Conservation (phyloP, 2,888 invertebrate species). For the Noctua fimbriata region DNA sequence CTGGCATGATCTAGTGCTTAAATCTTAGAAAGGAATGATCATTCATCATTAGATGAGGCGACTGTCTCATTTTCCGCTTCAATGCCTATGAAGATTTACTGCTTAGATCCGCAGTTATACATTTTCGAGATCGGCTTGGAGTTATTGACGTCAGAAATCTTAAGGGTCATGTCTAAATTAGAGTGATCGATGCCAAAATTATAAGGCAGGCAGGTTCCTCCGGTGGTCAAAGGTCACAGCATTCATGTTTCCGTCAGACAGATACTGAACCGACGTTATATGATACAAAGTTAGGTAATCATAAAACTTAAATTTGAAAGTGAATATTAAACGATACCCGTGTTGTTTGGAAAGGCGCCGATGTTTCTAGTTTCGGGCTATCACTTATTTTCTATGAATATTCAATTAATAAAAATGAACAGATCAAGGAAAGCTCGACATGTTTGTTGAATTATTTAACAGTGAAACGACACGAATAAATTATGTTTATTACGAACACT, state of each 20-base stretch:
- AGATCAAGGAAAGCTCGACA: constrained; percentile 66
- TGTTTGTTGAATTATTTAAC: constrained; percentile 77
- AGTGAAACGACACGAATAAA: constrained; percentile 74
- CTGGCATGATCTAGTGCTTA: constrained; percentile 73
- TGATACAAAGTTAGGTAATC: constrained; percentile 57
- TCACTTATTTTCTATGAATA: constrained; percentile 68
- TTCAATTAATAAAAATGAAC: constrained; percentile 64
- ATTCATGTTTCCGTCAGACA: constrained; percentile 17
- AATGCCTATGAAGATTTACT: constrained; percentile 37
- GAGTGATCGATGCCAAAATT: constrained; percentile 23
- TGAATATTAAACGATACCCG: constrained; percentile 56
- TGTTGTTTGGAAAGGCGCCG: constrained; percentile 61
- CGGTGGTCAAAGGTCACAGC: constrained; percentile 14
- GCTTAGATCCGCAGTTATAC: constrained; percentile 24
- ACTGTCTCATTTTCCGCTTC: constrained; percentile 43
- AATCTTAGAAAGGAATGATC: constrained; percentile 55
- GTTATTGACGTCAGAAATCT: constrained; percentile 14
- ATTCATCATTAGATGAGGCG: constrained; percentile 58
- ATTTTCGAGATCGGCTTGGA: constrained; percentile 14
- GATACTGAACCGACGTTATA: constrained; percentile 30
- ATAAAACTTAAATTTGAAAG: constrained; percentile 64
- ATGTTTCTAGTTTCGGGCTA: constrained; percentile 54
- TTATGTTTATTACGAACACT: constrained; percentile 54
- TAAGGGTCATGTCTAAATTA: constrained; percentile 22
- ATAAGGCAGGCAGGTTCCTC: not conserved